Base-by-base conservation (phyloP, 2,797 vertebrate species). In the Limosa lapponica region DNA sequence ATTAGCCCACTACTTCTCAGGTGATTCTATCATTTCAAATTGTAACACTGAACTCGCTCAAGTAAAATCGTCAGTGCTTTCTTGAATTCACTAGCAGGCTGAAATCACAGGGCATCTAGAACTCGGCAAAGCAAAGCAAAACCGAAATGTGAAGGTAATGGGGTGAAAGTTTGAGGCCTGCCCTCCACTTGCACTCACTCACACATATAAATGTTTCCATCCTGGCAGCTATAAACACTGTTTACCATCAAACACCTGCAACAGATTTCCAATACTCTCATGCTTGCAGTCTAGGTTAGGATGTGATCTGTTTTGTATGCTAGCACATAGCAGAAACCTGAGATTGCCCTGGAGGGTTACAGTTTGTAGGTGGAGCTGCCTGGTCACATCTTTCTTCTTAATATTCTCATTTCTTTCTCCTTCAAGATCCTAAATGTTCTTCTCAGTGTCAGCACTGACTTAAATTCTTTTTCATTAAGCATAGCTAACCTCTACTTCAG, bases 141-240 rank as follows among this genome's bases (percentile, higher is more conserved):
- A 95, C 90, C 0, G 18, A 95, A 94, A 95, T 87, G 49, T 51
- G 69, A 91, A 89, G 92, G 90, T 94, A 95, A 94, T 51, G 75
- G 95, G 96, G 93, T 97, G 95, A 94, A 96, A 96, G 96, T 96
- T 93, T 95, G 91, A 95, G 92, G 86, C 86, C 90, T 96, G 96
- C 94, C 95, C 96, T 97, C 67, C 86, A 87, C 95, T 94, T 96
- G 91, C 96, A 95, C 96, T 97, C 79, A 39, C 82, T 90, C 91
- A 49, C 89, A 87, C 52, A 1, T 79, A 92, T 90, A 95, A 96
- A 94, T 88, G 94, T 95, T 95, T 94, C 94, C 94, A 95, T 73
- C 80, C 95, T 95, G 95, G 91, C 90, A 92, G 95, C 93, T 90
- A 90, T 94, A 92, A 96, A 96, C 77, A 77, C 92, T 95, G 93